Evolutionary conservation across 1,140 invertebrate genomes (phyloP), one percentile per base, ranked within the genome.

Genomic region (Frieseomelitta varia): DNA sequence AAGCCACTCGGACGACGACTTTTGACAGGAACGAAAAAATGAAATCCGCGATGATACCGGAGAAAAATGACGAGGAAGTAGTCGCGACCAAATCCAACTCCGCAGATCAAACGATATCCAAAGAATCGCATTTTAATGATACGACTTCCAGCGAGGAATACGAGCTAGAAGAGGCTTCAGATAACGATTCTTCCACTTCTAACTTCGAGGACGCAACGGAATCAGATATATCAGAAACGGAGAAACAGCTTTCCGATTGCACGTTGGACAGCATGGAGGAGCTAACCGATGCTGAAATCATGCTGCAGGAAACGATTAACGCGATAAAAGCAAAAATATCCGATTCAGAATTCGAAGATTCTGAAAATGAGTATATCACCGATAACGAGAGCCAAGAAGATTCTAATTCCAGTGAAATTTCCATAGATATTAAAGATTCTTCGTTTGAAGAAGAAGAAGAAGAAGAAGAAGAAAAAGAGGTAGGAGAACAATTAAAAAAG

Each of bases 281-380:
- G 8, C 72, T 93, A 21, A 92, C 91, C 12, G 91, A 92, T 39
- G 93, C 92, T 8, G 94, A 94, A 81, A 87, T 93, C 53, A 86
- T 93, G 71, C 53, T 94, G 8, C 91, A 94, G 74, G 92, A 94
- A 65, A 94, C 93, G n/a, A 78, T 94, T 30, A 92, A 91, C 65
- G 92, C 93, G 80, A 93, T 94, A 47, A 94, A 93, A 73, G 92
- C 93, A 1, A 92, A 94, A 76, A 90, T 94, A 79, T 93, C 94
- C 15, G 93, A 94, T 51, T 92, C 92, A 21, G 83, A 81, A 55
- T 85, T 79, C 12, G 90, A 91, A 19, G 82, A 88, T 39, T 84
- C 84, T n/a, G 87, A 85, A 17, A 85, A 81, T 34, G 72, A 72
- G 72, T 84, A 86, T n/a, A 58, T 72, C 1, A 82, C 81, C 11